These are phyloP conservation scores for Ditylenchus weischeri DNA, from an alignment of 2,888 invertebrate species.

Conservation along the genomic window DNA sequence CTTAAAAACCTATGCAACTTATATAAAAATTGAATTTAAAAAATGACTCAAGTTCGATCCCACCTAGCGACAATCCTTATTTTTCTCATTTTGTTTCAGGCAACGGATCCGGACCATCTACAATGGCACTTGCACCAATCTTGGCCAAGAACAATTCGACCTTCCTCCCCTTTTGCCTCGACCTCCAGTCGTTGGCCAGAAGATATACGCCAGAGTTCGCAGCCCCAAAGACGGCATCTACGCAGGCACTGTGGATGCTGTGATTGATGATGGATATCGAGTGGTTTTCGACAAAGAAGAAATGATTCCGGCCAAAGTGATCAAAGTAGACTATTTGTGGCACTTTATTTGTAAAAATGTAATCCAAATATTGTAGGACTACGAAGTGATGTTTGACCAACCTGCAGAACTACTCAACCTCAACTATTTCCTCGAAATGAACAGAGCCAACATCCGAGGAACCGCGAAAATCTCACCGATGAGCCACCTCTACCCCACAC, in stretches of 20 bases:
- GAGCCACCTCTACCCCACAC: slow-evolving; percentile 17
- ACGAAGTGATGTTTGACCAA: slow-evolving; percentile 50
- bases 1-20: too few relatives aligned
- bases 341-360: not conserved
- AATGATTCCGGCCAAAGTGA: slow-evolving; percentile 26
- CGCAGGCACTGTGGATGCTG: slow-evolving; percentile 56
- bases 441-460: slow-evolving; percentile 37
- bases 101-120: slow-evolving; percentile 83
- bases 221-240: slow-evolving; percentile 55
- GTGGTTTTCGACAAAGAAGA: slow-evolving; percentile 57
- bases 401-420: slow-evolving; percentile 47
- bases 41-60: too few relatives aligned
- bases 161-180: slow-evolving; percentile 31
- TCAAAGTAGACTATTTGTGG: slow-evolving; percentile 13
- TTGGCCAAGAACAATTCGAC: slow-evolving; percentile 25
- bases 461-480: slow-evolving; percentile 13
- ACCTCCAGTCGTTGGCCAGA: slow-evolving; percentile 30
- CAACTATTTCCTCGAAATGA: slow-evolving; percentile 56
- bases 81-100: slow-evolving; percentile 18
- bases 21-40: too few relatives aligned
- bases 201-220: slow-evolving; percentile 46
- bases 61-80: too few relatives aligned
- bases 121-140: slow-evolving; percentile 37
- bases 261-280: slow-evolving; percentile 52
- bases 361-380: slow-evolving; percentile 27